Percentiles rank a stretch among this genome's conserved stretches.
These are phyloP conservation scores for Vidua chalybeata DNA, from an alignment of 2,113 vertebrate species.

Conservation along the genomic window DNA sequence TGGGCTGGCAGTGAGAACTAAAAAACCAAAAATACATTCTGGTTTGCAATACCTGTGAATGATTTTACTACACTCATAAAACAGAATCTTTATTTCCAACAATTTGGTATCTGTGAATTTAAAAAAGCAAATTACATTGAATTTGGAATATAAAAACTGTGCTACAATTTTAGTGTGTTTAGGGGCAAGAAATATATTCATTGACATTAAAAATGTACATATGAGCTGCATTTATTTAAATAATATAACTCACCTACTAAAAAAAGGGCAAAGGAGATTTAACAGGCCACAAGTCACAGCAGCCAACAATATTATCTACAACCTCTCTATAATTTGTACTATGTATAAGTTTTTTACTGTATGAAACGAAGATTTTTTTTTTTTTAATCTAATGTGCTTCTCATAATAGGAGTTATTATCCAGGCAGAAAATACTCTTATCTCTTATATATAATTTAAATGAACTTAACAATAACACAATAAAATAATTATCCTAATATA, in stretches of 20 bases:
- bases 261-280: neutral
- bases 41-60: neutral
- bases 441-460: neutral
- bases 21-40: neutral
- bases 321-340: neutral
- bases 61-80: neutral
- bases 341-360: neutral
- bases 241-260: neutral
- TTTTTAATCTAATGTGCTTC: neutral
- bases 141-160: neutral
- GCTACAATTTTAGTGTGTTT: neutral
- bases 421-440: neutral
- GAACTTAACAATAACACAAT: neutral
- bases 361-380: neutral
- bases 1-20: neutral
- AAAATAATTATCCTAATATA: neutral
- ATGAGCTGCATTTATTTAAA: neutral
- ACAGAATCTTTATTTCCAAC: neutral
- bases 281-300: neutral
- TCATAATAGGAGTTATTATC: neutral
- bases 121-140: neutral
- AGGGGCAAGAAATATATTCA: neutral
- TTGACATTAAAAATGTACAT: neutral
- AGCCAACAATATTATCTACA: neutral
- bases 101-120: neutral